Conservation (phyloP, 2,888 invertebrate genomes). For the Falcaria lacertinaria region DNA sequence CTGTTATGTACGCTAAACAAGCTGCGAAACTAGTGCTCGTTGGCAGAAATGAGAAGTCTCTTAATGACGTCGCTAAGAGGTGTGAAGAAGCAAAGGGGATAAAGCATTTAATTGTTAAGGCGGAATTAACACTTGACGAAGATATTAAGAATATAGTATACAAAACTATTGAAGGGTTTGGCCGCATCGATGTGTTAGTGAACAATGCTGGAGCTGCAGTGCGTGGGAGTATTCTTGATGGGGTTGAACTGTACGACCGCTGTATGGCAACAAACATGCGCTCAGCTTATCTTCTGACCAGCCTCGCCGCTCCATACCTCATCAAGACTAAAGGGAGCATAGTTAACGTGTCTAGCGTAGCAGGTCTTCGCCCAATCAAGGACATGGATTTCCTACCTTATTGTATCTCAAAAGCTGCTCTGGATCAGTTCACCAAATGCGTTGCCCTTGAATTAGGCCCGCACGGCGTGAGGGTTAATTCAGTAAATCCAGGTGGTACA, state of each 20-base stretch:
- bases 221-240: slow-evolving; percentile 87
- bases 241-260: slow-evolving; percentile 89
- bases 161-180: slow-evolving; percentile 83
- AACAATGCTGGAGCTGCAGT: slow-evolving; percentile 92
- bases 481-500: slow-evolving; percentile 96
- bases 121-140: slow-evolving; percentile 83
- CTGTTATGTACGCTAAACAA: slow-evolving; percentile 82
- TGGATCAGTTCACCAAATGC: slow-evolving; percentile 96
- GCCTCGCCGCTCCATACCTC: slow-evolving; percentile 89
- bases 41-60: slow-evolving; percentile 84
- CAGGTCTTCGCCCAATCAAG: slow-evolving; percentile 81
- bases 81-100: slow-evolving; percentile 66
- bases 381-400: slow-evolving; percentile 90
- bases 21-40: slow-evolving; percentile 83
- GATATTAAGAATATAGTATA: slow-evolving; percentile 83
- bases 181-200: slow-evolving; percentile 86
- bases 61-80: slow-evolving; percentile 81
- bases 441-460: slow-evolving; percentile 89
- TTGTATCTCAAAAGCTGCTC: slow-evolving; percentile 93
- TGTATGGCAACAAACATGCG: slow-evolving; percentile 92
- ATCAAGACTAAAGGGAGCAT: slow-evolving; percentile 89
- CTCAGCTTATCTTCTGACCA: slow-evolving; percentile 87
- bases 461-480: slow-evolving; percentile 90
- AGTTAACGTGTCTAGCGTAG: slow-evolving; percentile 96
- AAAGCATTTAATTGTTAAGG: slow-evolving; percentile 80